Percentiles rank a stretch among this genome's conserved stretches.
Evolutionary conservation across 1,140 invertebrate genomes (phyloP).

Genomic region (Streblospio benedicti): DNA sequence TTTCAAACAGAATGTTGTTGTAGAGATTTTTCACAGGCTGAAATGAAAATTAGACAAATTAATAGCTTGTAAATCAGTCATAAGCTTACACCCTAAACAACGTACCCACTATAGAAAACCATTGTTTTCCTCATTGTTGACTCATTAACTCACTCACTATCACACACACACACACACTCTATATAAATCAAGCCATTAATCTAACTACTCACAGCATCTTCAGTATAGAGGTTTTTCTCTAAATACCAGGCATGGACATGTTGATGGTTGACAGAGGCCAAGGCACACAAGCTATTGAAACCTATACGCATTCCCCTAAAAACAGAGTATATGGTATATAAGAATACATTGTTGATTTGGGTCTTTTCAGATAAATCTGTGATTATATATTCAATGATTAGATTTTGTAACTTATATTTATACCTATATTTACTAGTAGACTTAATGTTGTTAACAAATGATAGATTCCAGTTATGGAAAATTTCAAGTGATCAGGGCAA

Average conservation of each 20-base stretch:
- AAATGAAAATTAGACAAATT: not conserved
- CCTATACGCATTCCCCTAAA: slow-evolving; percentile 53
- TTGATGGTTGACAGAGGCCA: slow-evolving; percentile 71
- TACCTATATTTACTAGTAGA: no score
- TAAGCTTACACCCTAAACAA: not conserved
- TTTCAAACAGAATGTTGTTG: no score
- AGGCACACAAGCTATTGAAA: slow-evolving; percentile 69
- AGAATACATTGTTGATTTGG: no score
- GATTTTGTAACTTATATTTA: no score
- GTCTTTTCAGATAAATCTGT: no score
- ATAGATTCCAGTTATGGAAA: no score
- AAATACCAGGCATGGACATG: slow-evolving; percentile 69
- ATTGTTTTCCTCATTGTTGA: no score
- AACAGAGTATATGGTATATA: no score
- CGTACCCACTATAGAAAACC: not conserved
- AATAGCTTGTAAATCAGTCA: not conserved
- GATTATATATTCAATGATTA: no score
- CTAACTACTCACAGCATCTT: slow-evolving; percentile 37
- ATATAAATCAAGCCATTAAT: not conserved
- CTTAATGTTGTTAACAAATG: no score
- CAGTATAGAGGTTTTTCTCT: slow-evolving; percentile 55
- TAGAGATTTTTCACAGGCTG: not conserved
- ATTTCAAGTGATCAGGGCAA: no score
- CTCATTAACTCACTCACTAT: not conserved
- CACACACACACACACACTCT: not conserved